Evolutionary conservation across 2,797 vertebrate genomes (phyloP), one percentile per base, ranked within the genome.

Genomic region (Zalophus californianus): DNA sequence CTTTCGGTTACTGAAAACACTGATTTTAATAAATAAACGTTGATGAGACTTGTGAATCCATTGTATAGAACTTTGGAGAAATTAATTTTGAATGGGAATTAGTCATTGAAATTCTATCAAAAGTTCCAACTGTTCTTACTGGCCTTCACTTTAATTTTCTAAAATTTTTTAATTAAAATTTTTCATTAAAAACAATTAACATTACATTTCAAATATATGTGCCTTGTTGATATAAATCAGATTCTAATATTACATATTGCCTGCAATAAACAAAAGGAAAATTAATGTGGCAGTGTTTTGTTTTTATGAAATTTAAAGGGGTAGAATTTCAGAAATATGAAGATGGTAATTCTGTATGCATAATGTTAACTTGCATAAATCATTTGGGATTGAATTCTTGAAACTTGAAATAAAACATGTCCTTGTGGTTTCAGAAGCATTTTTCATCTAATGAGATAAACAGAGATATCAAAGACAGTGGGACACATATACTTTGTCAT

Each of bases 361-460:
- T 82, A 25, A 82, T 86, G 72, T 56, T 70, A 92, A 96, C 89
- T 86, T 89, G 35, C 56, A 32, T 93, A 95, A 97, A 73, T 96
- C 88, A 93, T 54, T 94, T 91, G 96, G 66, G 84, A 94, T 41
- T 97, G 88, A 73, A 94, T 97, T 79, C 79, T 93, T 95, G 79
- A 94, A 83, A 94, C 82, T 73, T 95, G 95, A 92, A 95, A 89
- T 97, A 96, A 92, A 97, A 75, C 79, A 90, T 86, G 56, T 95
- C 84, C 94, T 90, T 95, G 80, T 79, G 75, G 66, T 96, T 97
- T 97, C 73, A 83, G 73, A 97, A 94, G 66, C 94, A 93, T 90
- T 97, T 97, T 97, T 89, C 75, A 64, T 92, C 54, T 97, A 96
- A 97, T 96, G 97, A 97, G 95, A 83, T 97, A 97, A 98, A 97